A percentile compares a stretch with the other conserved stretches of the same genome.
phyloP scores from a whole-genome alignment of 2,888 invertebrate genomes.

The Ectemnius cavifrons region DNA sequence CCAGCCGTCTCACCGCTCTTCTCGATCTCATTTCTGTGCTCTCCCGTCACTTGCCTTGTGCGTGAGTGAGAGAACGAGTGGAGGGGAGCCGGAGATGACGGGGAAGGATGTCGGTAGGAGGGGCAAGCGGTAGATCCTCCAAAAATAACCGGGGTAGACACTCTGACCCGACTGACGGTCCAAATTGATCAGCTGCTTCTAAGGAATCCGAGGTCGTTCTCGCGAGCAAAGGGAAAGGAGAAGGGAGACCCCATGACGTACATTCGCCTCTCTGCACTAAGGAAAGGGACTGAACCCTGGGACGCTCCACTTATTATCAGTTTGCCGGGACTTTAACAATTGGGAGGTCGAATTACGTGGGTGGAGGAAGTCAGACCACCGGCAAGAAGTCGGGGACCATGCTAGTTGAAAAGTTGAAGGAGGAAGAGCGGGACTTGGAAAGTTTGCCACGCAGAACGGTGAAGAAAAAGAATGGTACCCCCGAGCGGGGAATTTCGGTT shows the following conservation, averaged over 20 bases:
- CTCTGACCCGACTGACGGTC: conserved; percentile 28
- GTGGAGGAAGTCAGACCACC: not conserved
- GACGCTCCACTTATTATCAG: conserved; percentile 12
- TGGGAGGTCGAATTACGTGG: not conserved
- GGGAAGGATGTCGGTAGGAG: conserved; percentile 3
- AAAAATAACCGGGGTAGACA: conserved; percentile 54
- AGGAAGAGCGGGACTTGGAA: conserved; percentile 16
- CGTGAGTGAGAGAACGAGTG: too few relatives aligned
- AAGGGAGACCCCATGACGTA: not conserved
- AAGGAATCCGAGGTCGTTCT: conserved; percentile 31
- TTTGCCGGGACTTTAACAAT: conserved; percentile 3
- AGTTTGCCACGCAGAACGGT: conserved; percentile 9
- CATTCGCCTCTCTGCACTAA: not conserved
- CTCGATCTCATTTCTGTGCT: conserved; percentile 13
- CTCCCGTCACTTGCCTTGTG: not conserved
- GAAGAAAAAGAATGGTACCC: not conserved
- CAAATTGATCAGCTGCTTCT: conserved; percentile 52
- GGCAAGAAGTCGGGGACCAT: conserved; percentile 17
- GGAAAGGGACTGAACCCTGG: not conserved
- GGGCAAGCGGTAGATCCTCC: conserved; percentile 16
- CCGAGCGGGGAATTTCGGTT: conserved; percentile 21
- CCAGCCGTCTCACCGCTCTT: conserved; percentile 31
- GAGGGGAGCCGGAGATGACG: too few relatives aligned
- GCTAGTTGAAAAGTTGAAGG: conserved; percentile 25
- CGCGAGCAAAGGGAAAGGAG: not conserved